phyloP scores from a whole-genome alignment of 2,113 vertebrate species.

The Macquaria australasica region DNA sequence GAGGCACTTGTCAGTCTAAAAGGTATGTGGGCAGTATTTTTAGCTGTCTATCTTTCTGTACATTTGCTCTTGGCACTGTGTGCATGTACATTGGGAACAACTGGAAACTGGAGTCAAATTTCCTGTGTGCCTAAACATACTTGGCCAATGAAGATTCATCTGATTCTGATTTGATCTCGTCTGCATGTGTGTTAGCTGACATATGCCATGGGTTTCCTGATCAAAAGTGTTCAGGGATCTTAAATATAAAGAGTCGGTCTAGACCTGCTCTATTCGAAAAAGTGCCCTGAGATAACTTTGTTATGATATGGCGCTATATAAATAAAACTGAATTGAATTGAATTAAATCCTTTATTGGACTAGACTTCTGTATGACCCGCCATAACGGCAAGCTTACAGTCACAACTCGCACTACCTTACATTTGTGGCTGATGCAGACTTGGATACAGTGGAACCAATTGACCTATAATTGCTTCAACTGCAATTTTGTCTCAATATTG shows the following conservation, averaged over 20 bases:
- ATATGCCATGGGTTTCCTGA: too few species aligned
- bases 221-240: not conserved
- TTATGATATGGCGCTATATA: too few species aligned
- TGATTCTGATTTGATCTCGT: not conserved
- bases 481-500: not conserved
- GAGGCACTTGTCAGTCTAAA: conserved; percentile 99
- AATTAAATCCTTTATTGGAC: conserved; percentile 1
- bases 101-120: not conserved
- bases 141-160: not conserved
- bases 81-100: not conserved
- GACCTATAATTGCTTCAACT: not conserved
- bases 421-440: not conserved
- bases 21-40: conserved; percentile 84
- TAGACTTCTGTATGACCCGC: not conserved
- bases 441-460: not conserved
- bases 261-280: too few species aligned
- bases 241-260: too few species aligned
- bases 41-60: conserved; percentile 6
- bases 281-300: too few species aligned
- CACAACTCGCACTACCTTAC: not conserved
- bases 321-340: too few species aligned
- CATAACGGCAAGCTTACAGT: not conserved
- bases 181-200: not conserved
- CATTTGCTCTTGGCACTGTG: not conserved
- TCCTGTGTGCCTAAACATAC: not conserved